Conservation (phyloP, 1,140 invertebrate genomes). For the Zaprionus ornatus region DNA sequence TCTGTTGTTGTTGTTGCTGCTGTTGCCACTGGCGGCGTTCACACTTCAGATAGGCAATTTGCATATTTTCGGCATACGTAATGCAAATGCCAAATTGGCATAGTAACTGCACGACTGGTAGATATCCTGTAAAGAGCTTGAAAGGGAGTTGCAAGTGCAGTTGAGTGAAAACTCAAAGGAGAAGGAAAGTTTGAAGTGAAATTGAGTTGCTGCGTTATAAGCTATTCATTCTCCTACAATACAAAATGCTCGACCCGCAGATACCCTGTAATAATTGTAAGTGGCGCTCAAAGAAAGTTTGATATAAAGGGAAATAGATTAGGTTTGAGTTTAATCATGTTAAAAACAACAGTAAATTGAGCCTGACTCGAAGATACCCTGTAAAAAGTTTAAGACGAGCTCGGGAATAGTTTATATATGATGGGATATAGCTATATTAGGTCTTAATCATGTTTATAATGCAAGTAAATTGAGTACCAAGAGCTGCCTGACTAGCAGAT, state of each 20-base stretch:
- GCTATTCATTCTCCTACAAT: neutral
- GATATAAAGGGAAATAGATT: neutral
- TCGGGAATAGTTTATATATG: no score
- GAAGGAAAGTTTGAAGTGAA: neutral
- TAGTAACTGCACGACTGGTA: neutral
- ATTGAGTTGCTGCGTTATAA: neutral
- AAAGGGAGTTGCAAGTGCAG: neutral
- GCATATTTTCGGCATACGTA: slow-evolving; percentile 80
- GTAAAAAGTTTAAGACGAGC: no score
- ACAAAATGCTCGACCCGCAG: neutral
- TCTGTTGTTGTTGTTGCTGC: slow-evolving; percentile 21
- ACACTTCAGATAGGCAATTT: slow-evolving; percentile 79
- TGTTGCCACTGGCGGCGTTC: slow-evolving; percentile 73
- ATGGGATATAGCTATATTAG: no score
- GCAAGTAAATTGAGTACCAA: no score
- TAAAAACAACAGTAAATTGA: no score
- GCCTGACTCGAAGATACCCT: no score
- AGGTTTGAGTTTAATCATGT: no score
- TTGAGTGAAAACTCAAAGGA: neutral
- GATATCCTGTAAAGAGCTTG: slow-evolving; percentile 4
- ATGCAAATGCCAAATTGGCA: slow-evolving; percentile 40
- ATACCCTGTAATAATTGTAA: neutral
- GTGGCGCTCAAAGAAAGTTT: neutral
- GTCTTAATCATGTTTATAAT: no score
- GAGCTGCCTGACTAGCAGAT: neutral